Conservation (phyloP, 1,140 invertebrate species). For the Sitophilus oryzae region DNA sequence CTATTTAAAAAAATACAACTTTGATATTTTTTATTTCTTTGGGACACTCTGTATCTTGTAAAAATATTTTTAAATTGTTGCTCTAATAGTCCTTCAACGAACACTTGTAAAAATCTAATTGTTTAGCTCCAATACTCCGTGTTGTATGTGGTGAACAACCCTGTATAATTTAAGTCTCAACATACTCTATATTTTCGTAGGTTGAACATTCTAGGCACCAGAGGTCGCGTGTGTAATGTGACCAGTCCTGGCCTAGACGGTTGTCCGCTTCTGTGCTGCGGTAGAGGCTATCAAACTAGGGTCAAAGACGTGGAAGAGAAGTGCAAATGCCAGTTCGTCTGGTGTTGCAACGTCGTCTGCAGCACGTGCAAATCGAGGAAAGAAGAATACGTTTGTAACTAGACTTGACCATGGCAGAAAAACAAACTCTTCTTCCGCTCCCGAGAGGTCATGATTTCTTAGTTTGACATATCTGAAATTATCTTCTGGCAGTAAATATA, state of each 20-base stretch:
- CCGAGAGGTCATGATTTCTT: too few species aligned
- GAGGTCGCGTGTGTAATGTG: slow-evolving; percentile 75
- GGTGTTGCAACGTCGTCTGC: slow-evolving; percentile 89
- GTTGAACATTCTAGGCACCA: slow-evolving; percentile 76
- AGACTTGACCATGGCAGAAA: slow-evolving; percentile 19
- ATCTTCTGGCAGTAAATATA: too few species aligned
- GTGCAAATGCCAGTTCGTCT: slow-evolving; percentile 88
- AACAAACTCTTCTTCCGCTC: not conserved
- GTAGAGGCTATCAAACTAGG: slow-evolving; percentile 84
- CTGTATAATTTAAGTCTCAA: not conserved
- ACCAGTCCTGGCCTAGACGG: slow-evolving; percentile 75
- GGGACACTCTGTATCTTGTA: too few species aligned
- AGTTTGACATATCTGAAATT: too few species aligned
- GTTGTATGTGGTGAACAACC: too few species aligned
- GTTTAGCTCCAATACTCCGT: too few species aligned
- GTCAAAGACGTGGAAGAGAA: slow-evolving; percentile 81
- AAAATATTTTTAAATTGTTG: too few species aligned
- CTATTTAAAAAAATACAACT: too few species aligned
- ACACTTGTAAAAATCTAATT: too few species aligned
- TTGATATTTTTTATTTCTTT: too few species aligned
- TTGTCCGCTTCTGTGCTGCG: slow-evolving; percentile 82
- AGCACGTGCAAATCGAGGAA: slow-evolving; percentile 72
- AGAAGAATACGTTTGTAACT: slow-evolving; percentile 85
- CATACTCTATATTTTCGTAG: slow-evolving; percentile 45
- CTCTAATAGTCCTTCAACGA: too few species aligned